Base-by-base conservation (phyloP, 2,888 invertebrate genomes). In the Stenurella melanura region DNA sequence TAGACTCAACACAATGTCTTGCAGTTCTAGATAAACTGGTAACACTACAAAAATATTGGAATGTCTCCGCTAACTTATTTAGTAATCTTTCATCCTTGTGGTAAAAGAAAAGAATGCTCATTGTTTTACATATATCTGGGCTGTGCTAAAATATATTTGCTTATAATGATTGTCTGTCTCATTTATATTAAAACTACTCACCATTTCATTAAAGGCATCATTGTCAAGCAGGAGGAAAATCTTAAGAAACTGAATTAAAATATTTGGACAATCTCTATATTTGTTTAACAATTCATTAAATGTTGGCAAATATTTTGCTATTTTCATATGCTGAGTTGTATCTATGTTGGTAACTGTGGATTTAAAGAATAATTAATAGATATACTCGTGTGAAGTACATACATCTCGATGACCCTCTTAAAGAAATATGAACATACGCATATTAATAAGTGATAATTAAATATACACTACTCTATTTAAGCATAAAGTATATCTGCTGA, bases 41-140 rank as follows among this genome's bases (percentile, higher is more conserved):
- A 21, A 75, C 30, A 12, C 18, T 70, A 11, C 61, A 19, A 9
- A 78, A 67, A 19, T 73, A 56, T 18, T 67, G 21, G 2, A 78
- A 42, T 5, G 67, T 63, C 34, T 74, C 71, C 4, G 34, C 73
- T 21, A 73, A 11, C 50, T 75, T 70, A 6, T 56, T 75, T 10
- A 78, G 58, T 56, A 78, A 71, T 2, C 10, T 50, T 17, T 75
- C 71, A 67, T 78, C 63, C 1, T 34, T 26, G 69, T 75, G 73
- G n/a, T 73, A 30, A 42, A 57, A n/a, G 21, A 78, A 78, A 30
- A 78, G 56, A 38, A 66, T 26, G 17, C 6, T n/a, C n/a, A 73
- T 66, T 38, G 73, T 67, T 12, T 38, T 26, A 1, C 58, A 73
- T 19, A 78, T 60, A 18, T 71, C 57, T 21, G 60, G 73, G 50